Evolutionary conservation across 2,113 vertebrate genomes (phyloP).

Genomic region (Myiagra hebetior): DNA sequence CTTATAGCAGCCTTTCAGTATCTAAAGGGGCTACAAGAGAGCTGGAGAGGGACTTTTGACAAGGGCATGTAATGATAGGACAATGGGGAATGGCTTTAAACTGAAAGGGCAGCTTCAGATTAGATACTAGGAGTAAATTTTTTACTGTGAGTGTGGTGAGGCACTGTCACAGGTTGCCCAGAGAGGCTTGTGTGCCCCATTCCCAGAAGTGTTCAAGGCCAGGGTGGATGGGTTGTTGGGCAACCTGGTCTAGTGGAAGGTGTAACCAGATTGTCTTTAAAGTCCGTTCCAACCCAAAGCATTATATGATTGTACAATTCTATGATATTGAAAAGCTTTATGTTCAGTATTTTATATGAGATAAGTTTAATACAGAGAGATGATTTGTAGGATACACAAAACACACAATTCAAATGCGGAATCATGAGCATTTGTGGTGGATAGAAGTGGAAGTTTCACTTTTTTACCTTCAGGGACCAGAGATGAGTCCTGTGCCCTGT

Average conservation of each 20-base stretch:
- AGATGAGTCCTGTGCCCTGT: neutral
- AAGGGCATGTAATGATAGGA: too few species aligned
- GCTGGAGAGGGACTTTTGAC: neutral
- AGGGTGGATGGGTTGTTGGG: neutral
- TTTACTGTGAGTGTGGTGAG: fast-evolving
- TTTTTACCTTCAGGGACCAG: neutral
- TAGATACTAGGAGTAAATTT: neutral
- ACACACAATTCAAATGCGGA: neutral
- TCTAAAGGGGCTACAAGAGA: neutral
- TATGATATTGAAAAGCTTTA: neutral
- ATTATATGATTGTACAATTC: neutral
- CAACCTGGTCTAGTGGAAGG: neutral
- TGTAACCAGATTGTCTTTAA: neutral
- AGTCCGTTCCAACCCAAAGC: neutral
- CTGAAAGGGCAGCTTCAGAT: neutral
- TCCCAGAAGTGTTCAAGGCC: neutral
- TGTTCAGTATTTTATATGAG: neutral
- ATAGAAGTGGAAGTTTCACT: neutral
- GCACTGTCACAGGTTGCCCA: neutral
- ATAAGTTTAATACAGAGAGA: neutral
- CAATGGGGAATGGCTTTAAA: neutral
- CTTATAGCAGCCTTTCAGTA: neutral
- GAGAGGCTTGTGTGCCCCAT: neutral
- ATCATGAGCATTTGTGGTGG: neutral
- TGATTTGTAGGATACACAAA: neutral